Percentiles rank a stretch among this genome's conserved stretches.
Conservation (phyloP, 1,140 invertebrate species). For the Penaeus vannamei region DNA sequence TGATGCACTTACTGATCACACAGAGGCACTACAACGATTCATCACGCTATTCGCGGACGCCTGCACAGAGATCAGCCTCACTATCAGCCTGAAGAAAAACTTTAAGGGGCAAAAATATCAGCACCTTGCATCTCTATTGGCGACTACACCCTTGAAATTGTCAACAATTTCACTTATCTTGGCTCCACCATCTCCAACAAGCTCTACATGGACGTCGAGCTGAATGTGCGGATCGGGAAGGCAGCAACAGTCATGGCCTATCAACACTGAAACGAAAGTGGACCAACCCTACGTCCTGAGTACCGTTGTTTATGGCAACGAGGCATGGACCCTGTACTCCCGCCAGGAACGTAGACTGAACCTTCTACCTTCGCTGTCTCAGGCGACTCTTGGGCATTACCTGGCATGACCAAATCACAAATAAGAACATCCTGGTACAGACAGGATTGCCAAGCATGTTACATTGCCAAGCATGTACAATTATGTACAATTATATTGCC, state of each 20-base stretch:
- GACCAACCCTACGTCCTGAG: neutral
- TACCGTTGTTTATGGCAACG: neutral
- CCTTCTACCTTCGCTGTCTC: slow-evolving; percentile 4
- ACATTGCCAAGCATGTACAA: too few species aligned
- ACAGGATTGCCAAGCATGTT: slow-evolving; percentile 4
- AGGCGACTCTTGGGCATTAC: neutral
- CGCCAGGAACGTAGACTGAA: slow-evolving; percentile 8
- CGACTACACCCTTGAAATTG: slow-evolving; percentile 9
- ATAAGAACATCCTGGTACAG: neutral
- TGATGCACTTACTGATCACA: slow-evolving; percentile 19
- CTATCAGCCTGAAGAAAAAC: neutral
- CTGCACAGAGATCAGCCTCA: slow-evolving; percentile 4
- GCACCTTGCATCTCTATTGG: neutral
- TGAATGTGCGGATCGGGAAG: slow-evolving; percentile 31
- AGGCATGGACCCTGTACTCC: too few species aligned
- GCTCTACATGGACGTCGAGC: neutral
- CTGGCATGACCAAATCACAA: slow-evolving; percentile 21
- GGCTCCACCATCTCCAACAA: slow-evolving; percentile 20
- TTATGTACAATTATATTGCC: too few species aligned
- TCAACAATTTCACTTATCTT: slow-evolving; percentile 23
- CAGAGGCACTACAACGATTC: neutral
- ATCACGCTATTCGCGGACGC: neutral
- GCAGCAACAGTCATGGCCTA: slow-evolving; percentile 24
- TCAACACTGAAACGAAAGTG: slow-evolving; percentile 13
- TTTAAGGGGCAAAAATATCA: neutral